A percentile compares a stretch with the other conserved stretches of the same genome.
Conservation (phyloP, 2,113 vertebrate species). For the Melanocharis versteri region DNA sequence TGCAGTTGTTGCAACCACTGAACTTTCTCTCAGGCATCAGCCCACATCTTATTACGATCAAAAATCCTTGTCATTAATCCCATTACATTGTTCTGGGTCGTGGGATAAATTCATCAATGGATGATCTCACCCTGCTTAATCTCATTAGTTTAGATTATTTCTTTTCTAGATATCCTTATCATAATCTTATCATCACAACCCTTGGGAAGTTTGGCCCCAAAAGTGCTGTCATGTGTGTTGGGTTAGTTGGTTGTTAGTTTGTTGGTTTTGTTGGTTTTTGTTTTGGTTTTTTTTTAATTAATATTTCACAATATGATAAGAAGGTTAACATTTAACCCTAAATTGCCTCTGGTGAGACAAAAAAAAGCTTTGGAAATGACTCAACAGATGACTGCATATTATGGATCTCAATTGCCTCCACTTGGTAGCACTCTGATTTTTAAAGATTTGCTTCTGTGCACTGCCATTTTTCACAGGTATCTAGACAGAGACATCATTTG, state of each 20-base stretch:
- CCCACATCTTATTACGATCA: not conserved
- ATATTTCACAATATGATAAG: not conserved
- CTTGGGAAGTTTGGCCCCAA: not conserved
- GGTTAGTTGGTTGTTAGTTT: not conserved
- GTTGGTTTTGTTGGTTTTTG: too few species aligned
- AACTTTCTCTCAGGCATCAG: not conserved
- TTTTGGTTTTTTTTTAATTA: not conserved
- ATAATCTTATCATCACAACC: not conserved
- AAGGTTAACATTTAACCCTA: not conserved
- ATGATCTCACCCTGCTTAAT: slow-evolving; percentile 18
- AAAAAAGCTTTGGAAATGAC: not conserved
- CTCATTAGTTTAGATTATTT: slow-evolving; percentile 1
- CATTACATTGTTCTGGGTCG: slow-evolving; percentile 2
- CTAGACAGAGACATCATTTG: not conserved
- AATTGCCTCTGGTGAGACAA: not conserved
- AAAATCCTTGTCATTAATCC: slow-evolving; percentile 15
- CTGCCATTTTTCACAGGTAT: not conserved
- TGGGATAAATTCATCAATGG: not conserved
- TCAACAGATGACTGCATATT: not conserved
- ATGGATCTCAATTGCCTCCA: not conserved
- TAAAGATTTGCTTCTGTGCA: not conserved
- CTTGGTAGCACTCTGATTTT: not conserved
- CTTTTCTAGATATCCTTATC: not conserved
- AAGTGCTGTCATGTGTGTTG: not conserved
- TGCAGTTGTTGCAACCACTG: not conserved